These are phyloP conservation scores for Scopus umbretta DNA, from an alignment of 2,113 vertebrate genomes.

Conservation along the genomic window DNA sequence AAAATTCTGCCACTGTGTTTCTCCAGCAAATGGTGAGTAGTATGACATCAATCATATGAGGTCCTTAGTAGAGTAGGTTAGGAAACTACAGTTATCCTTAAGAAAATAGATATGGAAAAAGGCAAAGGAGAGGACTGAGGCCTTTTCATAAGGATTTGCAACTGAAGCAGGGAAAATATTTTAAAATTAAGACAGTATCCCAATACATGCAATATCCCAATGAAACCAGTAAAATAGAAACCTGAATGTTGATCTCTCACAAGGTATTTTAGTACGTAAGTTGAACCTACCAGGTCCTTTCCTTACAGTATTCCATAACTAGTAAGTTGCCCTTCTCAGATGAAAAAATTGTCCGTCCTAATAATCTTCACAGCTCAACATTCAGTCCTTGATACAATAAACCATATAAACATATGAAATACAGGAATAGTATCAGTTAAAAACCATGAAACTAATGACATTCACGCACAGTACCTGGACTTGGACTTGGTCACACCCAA, in stretches of 20 bases:
- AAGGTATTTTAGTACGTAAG: not conserved
- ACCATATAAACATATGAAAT: not conserved
- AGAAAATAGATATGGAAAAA: not conserved
- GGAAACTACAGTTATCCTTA: not conserved
- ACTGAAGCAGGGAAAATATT: not conserved
- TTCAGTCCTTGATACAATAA: not conserved
- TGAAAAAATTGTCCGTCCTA: not conserved
- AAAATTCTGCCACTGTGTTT: not conserved
- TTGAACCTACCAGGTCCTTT: not conserved
- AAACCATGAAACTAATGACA: not conserved
- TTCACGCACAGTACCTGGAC: not conserved
- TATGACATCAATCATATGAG: not conserved
- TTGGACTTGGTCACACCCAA: not conserved
- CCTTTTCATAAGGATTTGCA: not conserved
- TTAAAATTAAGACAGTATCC: not conserved
- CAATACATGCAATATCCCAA: not conserved
- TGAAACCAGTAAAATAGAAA: not conserved
- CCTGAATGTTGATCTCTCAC: not conserved
- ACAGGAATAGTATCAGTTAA: not conserved
- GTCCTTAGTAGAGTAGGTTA: not conserved
- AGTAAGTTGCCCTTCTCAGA: not conserved
- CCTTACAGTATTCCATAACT: not conserved
- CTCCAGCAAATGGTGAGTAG: not conserved
- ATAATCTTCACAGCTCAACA: not conserved
- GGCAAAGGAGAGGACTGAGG: not conserved